phyloP scores from a whole-genome alignment of 2,888 invertebrate genomes.

The Dasypogon diadema region DNA sequence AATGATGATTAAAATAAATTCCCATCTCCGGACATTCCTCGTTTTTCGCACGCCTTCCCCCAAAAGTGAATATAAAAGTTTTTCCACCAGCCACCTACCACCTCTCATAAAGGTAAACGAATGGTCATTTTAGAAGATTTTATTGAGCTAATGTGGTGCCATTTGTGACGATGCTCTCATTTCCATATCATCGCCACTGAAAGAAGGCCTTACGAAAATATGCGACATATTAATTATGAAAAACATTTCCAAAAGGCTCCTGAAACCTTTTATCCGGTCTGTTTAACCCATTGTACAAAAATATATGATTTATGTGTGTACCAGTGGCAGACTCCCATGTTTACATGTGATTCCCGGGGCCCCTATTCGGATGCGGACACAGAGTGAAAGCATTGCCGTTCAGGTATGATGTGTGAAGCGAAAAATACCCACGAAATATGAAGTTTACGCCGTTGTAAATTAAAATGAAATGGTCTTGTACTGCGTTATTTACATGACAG shows the following conservation, averaged over 20 bases:
- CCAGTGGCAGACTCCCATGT: not conserved
- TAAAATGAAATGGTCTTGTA: not conserved
- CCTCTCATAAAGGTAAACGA: not conserved
- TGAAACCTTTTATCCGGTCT: slow-evolving; percentile 41
- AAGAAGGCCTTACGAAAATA: slow-evolving; percentile 5
- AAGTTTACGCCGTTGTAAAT: slow-evolving; percentile 4
- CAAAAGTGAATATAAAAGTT: too few species aligned
- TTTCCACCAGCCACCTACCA: too few species aligned
- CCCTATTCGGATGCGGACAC: not conserved
- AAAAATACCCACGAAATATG: not conserved
- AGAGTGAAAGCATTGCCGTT: not conserved
- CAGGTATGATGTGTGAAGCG: slow-evolving; percentile 9
- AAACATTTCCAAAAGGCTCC: slow-evolving; percentile 27
- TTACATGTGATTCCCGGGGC: not conserved
- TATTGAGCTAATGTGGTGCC: not conserved
- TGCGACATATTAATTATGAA: slow-evolving; percentile 47
- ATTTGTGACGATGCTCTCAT: not conserved
- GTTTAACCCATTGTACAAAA: slow-evolving; percentile 43
- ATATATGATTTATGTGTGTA: slow-evolving; percentile 44
- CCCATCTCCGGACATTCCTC: not conserved
- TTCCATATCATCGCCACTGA: slow-evolving; percentile 1
- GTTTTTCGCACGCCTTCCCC: too few species aligned
- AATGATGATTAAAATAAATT: slow-evolving; percentile 45
- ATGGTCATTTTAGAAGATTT: slow-evolving; percentile 18
- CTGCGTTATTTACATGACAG: not conserved